A percentile compares a stretch with the other conserved stretches of the same genome.
Evolutionary conservation across 2,888 invertebrate species (phyloP).

Genomic region (Pseudoips prasinana): DNA sequence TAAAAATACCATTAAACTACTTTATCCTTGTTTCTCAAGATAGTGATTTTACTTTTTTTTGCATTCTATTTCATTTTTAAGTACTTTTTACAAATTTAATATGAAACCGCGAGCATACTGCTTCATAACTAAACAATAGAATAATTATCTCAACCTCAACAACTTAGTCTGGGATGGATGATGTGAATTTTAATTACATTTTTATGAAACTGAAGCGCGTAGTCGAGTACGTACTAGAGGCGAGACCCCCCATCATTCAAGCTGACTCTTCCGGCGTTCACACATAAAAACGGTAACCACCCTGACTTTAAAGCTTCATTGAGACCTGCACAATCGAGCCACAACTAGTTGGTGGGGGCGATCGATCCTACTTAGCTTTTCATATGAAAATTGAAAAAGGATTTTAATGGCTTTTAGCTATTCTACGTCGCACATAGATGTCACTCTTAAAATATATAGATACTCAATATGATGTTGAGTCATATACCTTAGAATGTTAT

Average conservation of each 20-base stretch:
- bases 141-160: conserved; percentile 57
- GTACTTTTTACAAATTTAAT: conserved; percentile 35
- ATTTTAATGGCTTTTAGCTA: conserved; percentile 28
- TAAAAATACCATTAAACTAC: conserved; percentile 31
- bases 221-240: conserved; percentile 70
- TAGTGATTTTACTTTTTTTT: conserved; percentile 26
- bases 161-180: conserved; percentile 51
- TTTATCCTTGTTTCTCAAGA: conserved; percentile 28
- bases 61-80: conserved; percentile 22
- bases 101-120: conserved; percentile 33
- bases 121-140: conserved; percentile 54
- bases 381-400: conserved; percentile 41
- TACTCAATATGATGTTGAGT: too few species aligned
- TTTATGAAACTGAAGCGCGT: conserved; percentile 71
- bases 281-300: conserved; percentile 61
- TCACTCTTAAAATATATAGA: too few species aligned
- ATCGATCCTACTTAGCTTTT: conserved; percentile 38
- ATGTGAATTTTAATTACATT: conserved; percentile 78
- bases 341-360: conserved; percentile 34
- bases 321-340: conserved; percentile 44
- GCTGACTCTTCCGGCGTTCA: conserved; percentile 53
- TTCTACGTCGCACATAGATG: conserved; percentile 29
- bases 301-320: conserved; percentile 51
- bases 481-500: conserved; percentile 18
- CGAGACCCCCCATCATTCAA: conserved; percentile 53